phyloP scores from a whole-genome alignment of 2,113 vertebrate species.

The Felis chaus region DNA sequence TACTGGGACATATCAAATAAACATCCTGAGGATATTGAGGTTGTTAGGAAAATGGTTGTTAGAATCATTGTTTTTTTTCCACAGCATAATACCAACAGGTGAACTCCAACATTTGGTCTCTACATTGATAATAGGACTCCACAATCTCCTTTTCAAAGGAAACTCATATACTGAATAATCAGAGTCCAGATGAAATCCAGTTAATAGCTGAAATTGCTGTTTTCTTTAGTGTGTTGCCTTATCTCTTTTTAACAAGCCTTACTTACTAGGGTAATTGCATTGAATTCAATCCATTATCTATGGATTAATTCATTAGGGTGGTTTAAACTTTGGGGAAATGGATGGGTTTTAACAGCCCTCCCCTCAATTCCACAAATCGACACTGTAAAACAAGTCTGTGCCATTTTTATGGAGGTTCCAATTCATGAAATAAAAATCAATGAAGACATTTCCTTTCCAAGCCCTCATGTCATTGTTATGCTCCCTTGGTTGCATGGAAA shows the following conservation, averaged over 20 bases:
- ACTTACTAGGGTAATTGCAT: slow-evolving; percentile 47
- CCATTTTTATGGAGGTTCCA: slow-evolving; percentile 58
- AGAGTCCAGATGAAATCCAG: slow-evolving; percentile 59
- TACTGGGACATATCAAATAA: background rate
- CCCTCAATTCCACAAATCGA: slow-evolving; percentile 56
- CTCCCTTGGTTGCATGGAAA: background rate
- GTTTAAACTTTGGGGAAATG: slow-evolving; percentile 69
- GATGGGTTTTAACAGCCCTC: slow-evolving; percentile 51
- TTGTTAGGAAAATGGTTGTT: background rate
- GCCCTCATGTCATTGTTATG: slow-evolving; percentile 30
- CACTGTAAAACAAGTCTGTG: slow-evolving; percentile 56
- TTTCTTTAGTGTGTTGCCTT: slow-evolving; percentile 66
- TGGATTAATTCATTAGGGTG: slow-evolving; percentile 75
- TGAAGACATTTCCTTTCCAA: slow-evolving; percentile 60
- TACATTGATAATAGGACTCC: background rate
- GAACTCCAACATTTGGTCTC: background rate
- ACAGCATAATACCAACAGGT: background rate
- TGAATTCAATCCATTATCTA: slow-evolving; percentile 64
- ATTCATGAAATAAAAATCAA: slow-evolving; percentile 64
- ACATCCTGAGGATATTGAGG: background rate
- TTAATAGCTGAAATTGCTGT: slow-evolving; percentile 76
- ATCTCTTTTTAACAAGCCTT: slow-evolving; percentile 55
- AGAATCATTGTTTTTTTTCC: background rate
- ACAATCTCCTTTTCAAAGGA: slow-evolving; percentile 55
- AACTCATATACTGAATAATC: slow-evolving; percentile 60